These are phyloP conservation scores for Seriola dumerili DNA, from an alignment of 2,113 vertebrate genomes.

Conservation along the genomic window DNA sequence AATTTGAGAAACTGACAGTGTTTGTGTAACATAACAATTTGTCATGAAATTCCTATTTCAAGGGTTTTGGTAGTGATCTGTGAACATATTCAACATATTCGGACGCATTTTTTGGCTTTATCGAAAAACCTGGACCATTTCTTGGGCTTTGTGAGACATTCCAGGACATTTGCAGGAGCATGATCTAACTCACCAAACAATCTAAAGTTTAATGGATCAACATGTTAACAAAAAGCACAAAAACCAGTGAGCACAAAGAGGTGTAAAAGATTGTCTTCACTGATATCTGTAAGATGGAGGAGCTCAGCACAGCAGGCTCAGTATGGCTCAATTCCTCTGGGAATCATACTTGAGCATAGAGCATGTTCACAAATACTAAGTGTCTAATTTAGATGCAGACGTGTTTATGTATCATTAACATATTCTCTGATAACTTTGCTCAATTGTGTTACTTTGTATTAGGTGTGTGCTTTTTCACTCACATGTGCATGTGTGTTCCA, in stretches of 20 bases:
- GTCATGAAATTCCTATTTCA: background rate
- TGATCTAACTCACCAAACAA: background rate
- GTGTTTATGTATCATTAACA: conserved; percentile 33
- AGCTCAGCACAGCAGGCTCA: conserved; percentile 11
- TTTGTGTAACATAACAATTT: background rate
- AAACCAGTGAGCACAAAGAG: background rate
- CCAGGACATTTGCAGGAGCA: background rate
- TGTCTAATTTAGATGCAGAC: conserved; percentile 46
- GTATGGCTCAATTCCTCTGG: conserved; percentile 1
- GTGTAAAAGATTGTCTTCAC: background rate
- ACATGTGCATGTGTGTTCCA: conserved; percentile 1
- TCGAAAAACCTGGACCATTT: background rate
- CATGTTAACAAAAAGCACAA: background rate
- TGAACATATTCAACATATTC: background rate
- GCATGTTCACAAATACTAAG: conserved; percentile 37
- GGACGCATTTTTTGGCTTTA: background rate
- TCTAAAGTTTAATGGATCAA: background rate
- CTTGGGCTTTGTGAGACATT: background rate
- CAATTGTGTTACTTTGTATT: conserved; percentile 2
- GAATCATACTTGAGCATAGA: conserved; percentile 17
- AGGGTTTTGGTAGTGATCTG: no score
- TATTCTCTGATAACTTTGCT: conserved; percentile 20
- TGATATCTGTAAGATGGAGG: conserved; percentile 10
- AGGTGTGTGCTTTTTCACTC: background rate
- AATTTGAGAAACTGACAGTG: background rate